Percentiles rank a stretch among this genome's conserved stretches.
phyloP scores from a whole-genome alignment of 2,797 vertebrate species.

The Rhabdomys pumilio region DNA sequence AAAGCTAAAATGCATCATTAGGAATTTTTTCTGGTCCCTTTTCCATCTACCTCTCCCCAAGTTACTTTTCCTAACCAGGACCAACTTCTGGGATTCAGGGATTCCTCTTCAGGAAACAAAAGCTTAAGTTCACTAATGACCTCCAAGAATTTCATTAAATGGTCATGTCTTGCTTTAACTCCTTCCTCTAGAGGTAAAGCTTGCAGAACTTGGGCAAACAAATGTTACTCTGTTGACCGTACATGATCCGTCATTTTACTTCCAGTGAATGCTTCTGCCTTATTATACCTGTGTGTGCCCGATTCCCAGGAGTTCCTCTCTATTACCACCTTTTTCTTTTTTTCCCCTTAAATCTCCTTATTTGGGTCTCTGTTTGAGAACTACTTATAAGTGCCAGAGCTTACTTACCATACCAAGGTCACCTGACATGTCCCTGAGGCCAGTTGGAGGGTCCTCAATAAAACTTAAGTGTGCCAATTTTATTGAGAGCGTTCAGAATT shows the following conservation, averaged over 20 bases:
- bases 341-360: background rate
- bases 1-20: background rate
- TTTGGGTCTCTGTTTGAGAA: background rate
- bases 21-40: too few species aligned
- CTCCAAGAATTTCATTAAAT: background rate
- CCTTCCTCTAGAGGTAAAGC: background rate
- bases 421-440: background rate
- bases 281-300: background rate
- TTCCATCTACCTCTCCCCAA: background rate
- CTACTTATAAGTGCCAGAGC: background rate
- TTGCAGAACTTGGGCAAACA: background rate
- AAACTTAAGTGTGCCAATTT: background rate
- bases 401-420: background rate
- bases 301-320: background rate
- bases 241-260: background rate
- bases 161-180: background rate
- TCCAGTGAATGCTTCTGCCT: background rate
- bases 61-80: background rate
- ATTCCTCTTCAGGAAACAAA: background rate
- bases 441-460: background rate
- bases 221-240: background rate
- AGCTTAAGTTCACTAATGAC: background rate
- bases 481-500: background rate
- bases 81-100: background rate
- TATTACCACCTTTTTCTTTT: background rate